These are phyloP conservation scores for Galerucella pusilla DNA, from an alignment of 2,888 invertebrate genomes.

Conservation along the genomic window DNA sequence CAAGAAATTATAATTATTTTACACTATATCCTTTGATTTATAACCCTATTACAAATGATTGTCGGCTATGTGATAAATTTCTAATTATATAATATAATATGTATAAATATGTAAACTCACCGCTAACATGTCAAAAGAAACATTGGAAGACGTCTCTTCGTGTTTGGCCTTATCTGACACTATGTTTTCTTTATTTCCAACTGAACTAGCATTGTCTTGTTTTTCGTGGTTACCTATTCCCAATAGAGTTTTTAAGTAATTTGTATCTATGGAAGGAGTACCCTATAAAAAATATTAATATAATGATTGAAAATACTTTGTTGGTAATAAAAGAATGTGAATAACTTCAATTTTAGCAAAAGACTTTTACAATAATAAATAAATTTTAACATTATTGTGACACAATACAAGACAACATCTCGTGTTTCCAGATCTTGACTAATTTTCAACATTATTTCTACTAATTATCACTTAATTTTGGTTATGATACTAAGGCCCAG, in stretches of 20 bases:
- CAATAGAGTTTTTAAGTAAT: constrained; percentile 55
- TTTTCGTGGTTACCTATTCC: constrained; percentile 48
- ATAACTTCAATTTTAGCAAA: no score
- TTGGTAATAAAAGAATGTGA: no score
- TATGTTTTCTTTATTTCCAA: constrained; percentile 3
- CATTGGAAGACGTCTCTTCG: constrained; percentile 17
- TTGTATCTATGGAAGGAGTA: constrained; percentile 49
- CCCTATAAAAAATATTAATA: constrained; percentile 13
- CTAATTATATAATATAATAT: neutral
- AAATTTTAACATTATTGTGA: no score
- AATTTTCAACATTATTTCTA: no score
- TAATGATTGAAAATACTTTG: no score
- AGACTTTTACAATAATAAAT: no score
- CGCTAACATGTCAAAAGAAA: constrained; percentile 48
- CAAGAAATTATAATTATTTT: no score
- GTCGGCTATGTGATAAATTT: neutral
- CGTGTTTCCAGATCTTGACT: no score
- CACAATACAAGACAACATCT: no score
- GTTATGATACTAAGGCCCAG: no score
- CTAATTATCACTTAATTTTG: no score
- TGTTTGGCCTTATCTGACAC: constrained; percentile 14
- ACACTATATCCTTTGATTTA: no score
- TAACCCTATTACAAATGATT: neutral
- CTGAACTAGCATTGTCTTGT: neutral
- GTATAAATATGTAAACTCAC: constrained; percentile 40